These are phyloP conservation scores for Drosophila repleta DNA, from an alignment of 1,140 invertebrate genomes.

Conservation along the genomic window DNA sequence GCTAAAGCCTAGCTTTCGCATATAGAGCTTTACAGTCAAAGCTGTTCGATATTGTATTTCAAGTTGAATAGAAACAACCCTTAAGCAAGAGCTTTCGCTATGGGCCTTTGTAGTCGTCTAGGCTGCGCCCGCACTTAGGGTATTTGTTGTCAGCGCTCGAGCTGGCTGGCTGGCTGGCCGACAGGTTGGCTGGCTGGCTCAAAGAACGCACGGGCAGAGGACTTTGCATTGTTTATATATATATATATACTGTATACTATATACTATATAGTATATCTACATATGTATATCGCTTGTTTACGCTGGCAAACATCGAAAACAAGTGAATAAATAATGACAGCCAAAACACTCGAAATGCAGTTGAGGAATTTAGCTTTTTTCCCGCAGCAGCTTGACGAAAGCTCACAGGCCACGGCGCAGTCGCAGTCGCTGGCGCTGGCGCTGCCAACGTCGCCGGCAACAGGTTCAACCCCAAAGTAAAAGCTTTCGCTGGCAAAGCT, in stretches of 20 bases:
- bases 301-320: background rate
- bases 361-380: background rate
- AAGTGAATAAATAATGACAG: background rate
- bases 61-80: too few species aligned
- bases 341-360: background rate
- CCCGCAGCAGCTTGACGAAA: slow-evolving; percentile 1
- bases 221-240: slow-evolving; percentile 51
- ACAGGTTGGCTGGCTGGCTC: background rate
- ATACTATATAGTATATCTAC: too few species aligned
- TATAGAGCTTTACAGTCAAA: too few species aligned
- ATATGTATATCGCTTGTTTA: slow-evolving; percentile 19
- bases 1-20: too few species aligned
- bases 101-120: too few species aligned
- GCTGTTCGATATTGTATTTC: too few species aligned
- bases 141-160: background rate
- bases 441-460: slow-evolving; percentile 36
- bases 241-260: too few species aligned
- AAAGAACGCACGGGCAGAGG: slow-evolving; percentile 22
- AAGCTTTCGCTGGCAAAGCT: slow-evolving; percentile 26
- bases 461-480: slow-evolving; percentile 69
- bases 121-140: too few species aligned
- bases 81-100: too few species aligned
- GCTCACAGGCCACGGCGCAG: slow-evolving; percentile 12
- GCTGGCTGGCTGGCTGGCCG: background rate
- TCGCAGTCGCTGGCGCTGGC: background rate